These are phyloP conservation scores for Aviceda subcristata DNA, from an alignment of 2,113 vertebrate genomes.

Conservation along the genomic window DNA sequence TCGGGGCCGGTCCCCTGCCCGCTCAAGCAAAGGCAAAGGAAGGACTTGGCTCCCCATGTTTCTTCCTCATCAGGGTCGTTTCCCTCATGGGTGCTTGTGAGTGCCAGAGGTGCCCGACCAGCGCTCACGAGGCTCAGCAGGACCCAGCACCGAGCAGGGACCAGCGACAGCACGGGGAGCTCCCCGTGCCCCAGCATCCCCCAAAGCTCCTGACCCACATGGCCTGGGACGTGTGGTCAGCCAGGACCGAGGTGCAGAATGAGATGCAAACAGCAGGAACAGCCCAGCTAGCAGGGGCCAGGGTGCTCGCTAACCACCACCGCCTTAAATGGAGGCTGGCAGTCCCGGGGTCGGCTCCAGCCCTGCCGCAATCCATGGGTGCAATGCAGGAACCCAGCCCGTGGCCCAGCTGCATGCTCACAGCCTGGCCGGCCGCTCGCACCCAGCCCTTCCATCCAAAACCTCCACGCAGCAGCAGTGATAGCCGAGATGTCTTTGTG, in stretches of 20 bases:
- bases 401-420: neutral
- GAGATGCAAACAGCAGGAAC: neutral
- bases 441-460: neutral
- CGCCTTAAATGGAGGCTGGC: neutral
- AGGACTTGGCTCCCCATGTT: neutral
- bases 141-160: neutral
- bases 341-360: neutral
- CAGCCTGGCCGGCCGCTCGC: accelerated
- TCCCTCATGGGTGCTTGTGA: neutral
- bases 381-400: neutral
- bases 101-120: neutral
- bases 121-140: neutral
- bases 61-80: neutral
- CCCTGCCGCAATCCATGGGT: neutral
- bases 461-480: neutral
- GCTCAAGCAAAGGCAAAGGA: too few species aligned
- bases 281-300: neutral
- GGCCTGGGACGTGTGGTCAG: accelerated
- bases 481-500: accelerated
- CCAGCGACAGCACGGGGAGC: neutral
- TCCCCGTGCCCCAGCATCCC: too few species aligned
- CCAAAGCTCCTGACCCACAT: neutral
- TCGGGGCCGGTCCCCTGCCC: neutral
- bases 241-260: neutral
- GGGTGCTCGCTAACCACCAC: neutral